Evolutionary conservation across 2,888 invertebrate species (phyloP), one percentile per base, ranked within the genome.

Genomic region (Anaspis maculata): DNA sequence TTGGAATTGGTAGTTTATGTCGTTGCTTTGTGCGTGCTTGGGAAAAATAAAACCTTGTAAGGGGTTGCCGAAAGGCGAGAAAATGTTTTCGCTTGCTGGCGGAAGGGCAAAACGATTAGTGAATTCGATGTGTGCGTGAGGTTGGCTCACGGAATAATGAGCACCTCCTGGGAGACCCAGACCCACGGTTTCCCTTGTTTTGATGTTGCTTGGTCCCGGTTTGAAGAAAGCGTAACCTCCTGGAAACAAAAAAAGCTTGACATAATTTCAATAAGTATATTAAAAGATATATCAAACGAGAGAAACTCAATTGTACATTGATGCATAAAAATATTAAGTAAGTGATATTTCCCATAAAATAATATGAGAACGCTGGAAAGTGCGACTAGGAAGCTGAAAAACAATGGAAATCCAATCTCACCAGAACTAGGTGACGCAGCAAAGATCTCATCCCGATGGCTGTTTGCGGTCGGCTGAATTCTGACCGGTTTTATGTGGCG

Each of bases 91-190:
- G 42, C 66, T 68, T 3, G 61, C 54, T 15, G 65, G 23, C 62
- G 54, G 47, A 56, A 67, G 3, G 59, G 68, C 48, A 35, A 54
- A 62, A 28, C 57, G 49, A 37, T 55, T 60, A 21, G 48, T 44
- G 34, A 57, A 54, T 25, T 62, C 59, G 9, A 56, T 34, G 29
- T 68, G 37, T 62, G 64, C 42, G 61, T 66, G 46, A 56, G 66
- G 21, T 64, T 68, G 41, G 62, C 52, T 54, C 58, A 72, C 28
- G n/a, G n/a, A n/a, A n/a, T n/a, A n/a, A n/a, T n/a, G n/a, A n/a
- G n/a, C n/a, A n/a, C n/a, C n/a, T 63, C 41, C 50, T 16, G 49
- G 34, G 26, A 49, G 32, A 4, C 42, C 46, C 26, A 51, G 32
- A 10, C 50, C 55, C 32, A 48, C 42, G 3, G 56, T 46, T 44